Evolutionary conservation across 2,797 vertebrate species (phyloP), one percentile per base, ranked within the genome.

Genomic region (Mycteria americana): DNA sequence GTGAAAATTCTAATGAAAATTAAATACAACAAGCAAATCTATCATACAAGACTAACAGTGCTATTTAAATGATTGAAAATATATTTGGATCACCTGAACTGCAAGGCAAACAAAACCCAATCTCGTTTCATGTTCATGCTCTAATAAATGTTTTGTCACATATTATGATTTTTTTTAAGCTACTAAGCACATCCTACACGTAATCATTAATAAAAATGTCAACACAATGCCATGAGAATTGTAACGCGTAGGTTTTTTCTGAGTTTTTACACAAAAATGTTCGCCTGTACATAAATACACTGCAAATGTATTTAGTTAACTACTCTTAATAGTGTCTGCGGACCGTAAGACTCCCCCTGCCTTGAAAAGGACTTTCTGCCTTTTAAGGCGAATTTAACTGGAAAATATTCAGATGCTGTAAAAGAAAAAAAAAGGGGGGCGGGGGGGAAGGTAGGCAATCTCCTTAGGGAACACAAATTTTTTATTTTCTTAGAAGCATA

Each of bases 331-430:
- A 56, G 13, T 43, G 7, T 35, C 18, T 53, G 12, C 11, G 11
- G 25, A 56, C 18, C 53, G 0, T 10, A 83, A 78, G 7, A 62
- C 81, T 65, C 16, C 27, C 19, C 16, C 31, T 60, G 60, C 46
- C 33, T 64, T 75, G 27, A 24, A 80, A 77, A 87, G 25, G 67
- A 45, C 25, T 56, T 92, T 64, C 9, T 64, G 56, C 23, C 45
- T 82, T 73, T 65, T 72, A 86, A 81, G n/a, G 30, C 84, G 57
- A 88, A 95, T 86, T 93, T 69, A 65, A 67, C 43, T 77, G 78
- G 43, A 91, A 91, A 93, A 91, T 46, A 59, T 19, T 67, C 35
- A 85, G 75, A 56, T 33, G 28, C 39, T 48, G 21, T n/a, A 39
- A 87, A 81, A 74, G 8, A 3, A 8, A 12, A 51, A 70, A 41